Conservation (phyloP, 2,797 vertebrate genomes). For the Melanotaenia pygmaea region DNA sequence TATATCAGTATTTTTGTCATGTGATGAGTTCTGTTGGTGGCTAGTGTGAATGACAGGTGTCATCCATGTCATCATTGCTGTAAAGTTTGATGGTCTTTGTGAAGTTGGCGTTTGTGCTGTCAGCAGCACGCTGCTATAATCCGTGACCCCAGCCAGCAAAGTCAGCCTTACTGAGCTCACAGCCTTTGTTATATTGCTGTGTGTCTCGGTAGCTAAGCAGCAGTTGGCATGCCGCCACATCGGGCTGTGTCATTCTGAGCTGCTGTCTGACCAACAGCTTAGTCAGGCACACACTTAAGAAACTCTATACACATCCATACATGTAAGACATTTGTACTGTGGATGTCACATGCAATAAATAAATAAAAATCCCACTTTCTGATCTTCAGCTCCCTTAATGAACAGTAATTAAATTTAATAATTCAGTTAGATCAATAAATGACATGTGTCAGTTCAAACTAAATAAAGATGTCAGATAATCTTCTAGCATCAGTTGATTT, state of each 20-base stretch:
- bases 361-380: neutral
- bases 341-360: neutral
- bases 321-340: neutral
- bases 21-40: slow-evolving; percentile 43
- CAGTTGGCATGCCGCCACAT: slow-evolving; percentile 67
- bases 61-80: slow-evolving; percentile 27
- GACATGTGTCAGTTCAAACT: neutral
- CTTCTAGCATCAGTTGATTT: no score
- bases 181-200: slow-evolving; percentile 70
- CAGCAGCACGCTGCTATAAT: slow-evolving; percentile 51
- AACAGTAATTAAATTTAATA: neutral
- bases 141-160: slow-evolving; percentile 45
- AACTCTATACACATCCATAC: slow-evolving; percentile 34
- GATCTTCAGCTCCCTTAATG: neutral
- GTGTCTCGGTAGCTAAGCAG: slow-evolving; percentile 78
- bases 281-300: slow-evolving; percentile 44
- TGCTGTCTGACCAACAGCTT: slow-evolving; percentile 42
- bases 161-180: slow-evolving; percentile 44
- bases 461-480: neutral
- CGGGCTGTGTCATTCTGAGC: slow-evolving; percentile 58
- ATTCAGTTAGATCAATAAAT: neutral
- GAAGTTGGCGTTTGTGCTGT: slow-evolving; percentile 55
- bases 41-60: slow-evolving; percentile 59
- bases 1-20: slow-evolving; percentile 43
- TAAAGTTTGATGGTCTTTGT: slow-evolving; percentile 54